Evolutionary conservation across 2,113 vertebrate genomes (phyloP), one percentile per base, ranked within the genome.

Genomic region (Garra rufa): DNA sequence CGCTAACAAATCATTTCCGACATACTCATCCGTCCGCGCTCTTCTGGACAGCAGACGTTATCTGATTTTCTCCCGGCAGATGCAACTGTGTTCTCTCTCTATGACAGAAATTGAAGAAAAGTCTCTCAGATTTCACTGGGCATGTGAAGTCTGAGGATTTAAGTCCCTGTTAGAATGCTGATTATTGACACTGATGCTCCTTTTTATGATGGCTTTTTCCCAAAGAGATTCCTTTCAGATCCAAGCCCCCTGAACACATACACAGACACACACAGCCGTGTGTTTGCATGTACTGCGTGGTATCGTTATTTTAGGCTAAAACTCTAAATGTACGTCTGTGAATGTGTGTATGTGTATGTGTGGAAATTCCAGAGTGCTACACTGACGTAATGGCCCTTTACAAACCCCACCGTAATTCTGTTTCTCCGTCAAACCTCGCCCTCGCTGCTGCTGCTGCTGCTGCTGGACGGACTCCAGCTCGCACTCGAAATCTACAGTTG

Each of bases 191-290:
- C 91, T 92, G 91, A 95, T 92, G 89, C 90, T 91, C 93, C 89
- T 91, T 87, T 90, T 86, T 93, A 91, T 94, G 90, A 95, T 95
- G 95, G 95, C 95, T 95, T 95, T 94, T 95, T 95, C 94, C 44
- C 94, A 92, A 90, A 93, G 85, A 92, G 90, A 94, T 91, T 80
- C 48, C 82, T 89, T 84, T 92, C 90, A 90, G 88, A 88, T 91
- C 89, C 86, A 34, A 89, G 90, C 92, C 91, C 91, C 85, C 84
- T 78, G 81, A 73, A 77, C 69, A 84, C 21, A 83, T 38, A 89
- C 78, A 84, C 81, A 85, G 71, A 85, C 88, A 84, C 88, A 84
- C 79, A 88, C 48, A 76, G 52, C 79, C 28, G 44, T 77, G 61
- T 85, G 79, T 69, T 73, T 67, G 79, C 46, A 74, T 65, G 76